These are phyloP conservation scores for Parnassius glacialis DNA, from an alignment of 2,888 invertebrate species.

Conservation along the genomic window DNA sequence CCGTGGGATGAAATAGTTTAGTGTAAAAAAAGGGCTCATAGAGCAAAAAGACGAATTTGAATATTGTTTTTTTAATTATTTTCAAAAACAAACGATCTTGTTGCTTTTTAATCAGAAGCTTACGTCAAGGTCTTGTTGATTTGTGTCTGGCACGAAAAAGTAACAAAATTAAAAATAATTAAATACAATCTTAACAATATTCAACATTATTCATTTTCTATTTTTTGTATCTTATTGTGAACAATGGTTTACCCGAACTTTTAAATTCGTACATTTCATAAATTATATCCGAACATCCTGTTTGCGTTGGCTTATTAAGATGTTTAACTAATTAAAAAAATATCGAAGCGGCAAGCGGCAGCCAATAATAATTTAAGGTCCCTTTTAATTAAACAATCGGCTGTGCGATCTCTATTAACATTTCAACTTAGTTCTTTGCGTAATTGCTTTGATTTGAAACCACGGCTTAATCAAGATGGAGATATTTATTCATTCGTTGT, in stretches of 20 bases:
- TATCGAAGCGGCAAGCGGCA: slow-evolving; percentile 11
- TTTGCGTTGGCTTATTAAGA: slow-evolving; percentile 16
- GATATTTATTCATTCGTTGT: slow-evolving; percentile 17
- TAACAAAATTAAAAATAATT: no score
- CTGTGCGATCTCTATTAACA: slow-evolving; percentile 29
- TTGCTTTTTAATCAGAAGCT: no score
- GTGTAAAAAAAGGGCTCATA: no score
- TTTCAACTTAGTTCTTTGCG: slow-evolving; percentile 30
- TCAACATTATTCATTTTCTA: no score
- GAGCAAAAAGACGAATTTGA: no score
- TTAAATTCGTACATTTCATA: neutral
- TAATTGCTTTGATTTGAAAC: slow-evolving; percentile 26
- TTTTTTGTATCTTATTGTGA: neutral
- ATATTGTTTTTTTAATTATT: no score
- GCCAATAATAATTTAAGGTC: slow-evolving; percentile 28
- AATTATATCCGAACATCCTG: slow-evolving; percentile 23
- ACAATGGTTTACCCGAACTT: slow-evolving; percentile 9
- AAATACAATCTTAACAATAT: no score
- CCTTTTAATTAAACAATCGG: slow-evolving; percentile 32
- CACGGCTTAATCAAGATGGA: slow-evolving; percentile 14
- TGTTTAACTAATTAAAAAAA: slow-evolving; percentile 31
- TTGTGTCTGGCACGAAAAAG: no score
- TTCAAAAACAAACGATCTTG: no score
- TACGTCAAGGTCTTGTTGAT: no score
- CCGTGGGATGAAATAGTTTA: no score